Base-by-base conservation (phyloP, 37 sponge, comb jelly and placozoan genomes). In the Agelas oroides region DNA sequence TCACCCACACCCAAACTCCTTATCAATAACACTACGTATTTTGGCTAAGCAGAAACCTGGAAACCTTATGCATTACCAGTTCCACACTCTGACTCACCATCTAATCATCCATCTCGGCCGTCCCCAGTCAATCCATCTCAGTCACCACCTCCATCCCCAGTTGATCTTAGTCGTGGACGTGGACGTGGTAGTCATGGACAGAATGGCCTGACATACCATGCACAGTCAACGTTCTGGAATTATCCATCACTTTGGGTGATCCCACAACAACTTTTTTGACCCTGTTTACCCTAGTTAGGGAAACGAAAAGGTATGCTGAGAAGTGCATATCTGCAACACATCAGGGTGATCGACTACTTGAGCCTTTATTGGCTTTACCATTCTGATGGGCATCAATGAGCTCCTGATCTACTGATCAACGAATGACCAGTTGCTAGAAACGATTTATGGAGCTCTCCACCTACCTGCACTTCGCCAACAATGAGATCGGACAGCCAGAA, bases 371-470 rank as follows among this genome's bases (percentile, higher is more conserved):
- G 81, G 81, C 5, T 68, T 81, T 2, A 31, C 36, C 14, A 81
- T 81, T 35, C 70, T 81, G 56, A 81, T 81, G 81, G 81, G 70
- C 19, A 68, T 81, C 52, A 24, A 23, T 16, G 21, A 31, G 58
- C 81, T 55, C 27, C 81, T 70, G 23, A 46, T 81, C 37, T 81
- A 81, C 70, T 81, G 81, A 70, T 25, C 37, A 1, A 77, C 60
- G 19, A 18, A 19, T 25, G 40, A 38, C 1, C 18, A 18, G 16
- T 37, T 69, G 33, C 70, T n/a, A 70, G 39, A 31, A 81, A 2
- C 70, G 81, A 20, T 81, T 81, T 23, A 28, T 35, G 56, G 81
- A 81, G 58, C 39, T 81, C 12, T 54, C 20, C 18, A 40, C 71
- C 1, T 66, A 79, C 55, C 53, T 79, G 14, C 80, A 79, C 69